Percentiles rank a stretch among this genome's conserved stretches.
Conservation (phyloP, 2,888 invertebrate genomes). For the Steinernema scapterisci region DNA sequence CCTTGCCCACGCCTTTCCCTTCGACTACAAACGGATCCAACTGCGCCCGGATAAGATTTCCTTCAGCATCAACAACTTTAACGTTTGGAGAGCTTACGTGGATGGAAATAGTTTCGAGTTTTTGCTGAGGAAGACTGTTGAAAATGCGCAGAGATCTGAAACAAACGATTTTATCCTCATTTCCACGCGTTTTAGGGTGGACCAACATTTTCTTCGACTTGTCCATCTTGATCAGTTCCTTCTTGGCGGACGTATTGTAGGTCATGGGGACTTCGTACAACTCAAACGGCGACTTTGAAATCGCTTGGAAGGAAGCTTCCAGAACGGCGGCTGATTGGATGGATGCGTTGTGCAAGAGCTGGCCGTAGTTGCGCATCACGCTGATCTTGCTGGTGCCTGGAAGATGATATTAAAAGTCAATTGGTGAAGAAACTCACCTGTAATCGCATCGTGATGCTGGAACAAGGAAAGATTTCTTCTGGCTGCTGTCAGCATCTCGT, state of each 20-base stretch:
- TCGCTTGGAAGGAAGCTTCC: background rate
- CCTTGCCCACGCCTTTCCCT: constrained; percentile 1
- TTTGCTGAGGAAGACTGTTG: constrained; percentile 1
- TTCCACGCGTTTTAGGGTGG: background rate
- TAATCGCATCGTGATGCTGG: constrained; percentile 96
- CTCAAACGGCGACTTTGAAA: background rate
- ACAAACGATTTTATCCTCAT: background rate
- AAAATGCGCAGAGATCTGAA: background rate
- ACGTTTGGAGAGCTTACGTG: background rate
- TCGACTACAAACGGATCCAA: background rate
- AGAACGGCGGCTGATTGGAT: background rate
- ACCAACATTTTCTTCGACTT: background rate
- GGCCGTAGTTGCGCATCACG: constrained; percentile 11
- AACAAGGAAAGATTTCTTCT: constrained; percentile 81
- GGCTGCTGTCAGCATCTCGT: constrained; percentile 73
- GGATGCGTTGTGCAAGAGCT: constrained; percentile 8
- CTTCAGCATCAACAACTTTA: background rate
- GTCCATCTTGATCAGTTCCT: background rate
- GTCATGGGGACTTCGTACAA: background rate
- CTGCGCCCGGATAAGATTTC: background rate
- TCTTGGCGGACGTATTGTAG: constrained; percentile 9
- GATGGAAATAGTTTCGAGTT: background rate
- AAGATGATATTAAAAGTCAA: background rate
- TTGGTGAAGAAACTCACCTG: constrained; percentile 73
- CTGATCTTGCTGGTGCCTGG: constrained; percentile 13